Base-by-base conservation (phyloP, 2,888 invertebrate genomes). In the Cybosia mesomella region DNA sequence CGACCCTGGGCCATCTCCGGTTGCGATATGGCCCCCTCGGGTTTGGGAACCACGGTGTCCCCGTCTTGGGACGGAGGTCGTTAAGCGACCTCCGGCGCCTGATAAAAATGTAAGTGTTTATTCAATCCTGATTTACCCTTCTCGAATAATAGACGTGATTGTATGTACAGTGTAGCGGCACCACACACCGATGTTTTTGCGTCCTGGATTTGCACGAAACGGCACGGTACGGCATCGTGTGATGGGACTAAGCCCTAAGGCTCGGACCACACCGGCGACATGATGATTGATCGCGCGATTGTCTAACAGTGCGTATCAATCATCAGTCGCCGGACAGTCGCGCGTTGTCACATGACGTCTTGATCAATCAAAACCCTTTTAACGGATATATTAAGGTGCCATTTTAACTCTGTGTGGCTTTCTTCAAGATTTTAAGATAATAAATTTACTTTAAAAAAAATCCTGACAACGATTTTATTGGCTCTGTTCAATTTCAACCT, bases 311-410 rank as follows among this genome's bases (percentile, higher is more conserved):
- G 80, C 80, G 78, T 80, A 89, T 90, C 87, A 85, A 88, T 90
- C 89, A 88, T 86, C 76, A 81, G 85, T 79, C 85, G 83, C 75
- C 80, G 79, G 72, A 73, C 68, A 58, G 79, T 71, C 81, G 76
- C 80, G 73, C 73, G 84, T 80, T 81, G 81, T 78, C 71, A 69
- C 67, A 39, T 81, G 83, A 86, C 83, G 83, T 83, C 85, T 87
- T 87, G 86, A 88, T 88, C 87, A 85, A 88, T 88, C 85, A 84
- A 81, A 85, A 84, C 87, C 86, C 87, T 87, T 87, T 87, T 86
- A 86, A 83, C 81, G 72, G 79, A 74, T 79, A 76, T 83, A 83
- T 76, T 79, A 76, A 78, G 68, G 75, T 77, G 80, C 73, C 76
- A 79, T 73, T 75, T 81, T 71, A 66, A 72, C 72, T 64, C 57